Conservation (phyloP, 1,140 invertebrate genomes). For the Bilobella aurantiaca region DNA sequence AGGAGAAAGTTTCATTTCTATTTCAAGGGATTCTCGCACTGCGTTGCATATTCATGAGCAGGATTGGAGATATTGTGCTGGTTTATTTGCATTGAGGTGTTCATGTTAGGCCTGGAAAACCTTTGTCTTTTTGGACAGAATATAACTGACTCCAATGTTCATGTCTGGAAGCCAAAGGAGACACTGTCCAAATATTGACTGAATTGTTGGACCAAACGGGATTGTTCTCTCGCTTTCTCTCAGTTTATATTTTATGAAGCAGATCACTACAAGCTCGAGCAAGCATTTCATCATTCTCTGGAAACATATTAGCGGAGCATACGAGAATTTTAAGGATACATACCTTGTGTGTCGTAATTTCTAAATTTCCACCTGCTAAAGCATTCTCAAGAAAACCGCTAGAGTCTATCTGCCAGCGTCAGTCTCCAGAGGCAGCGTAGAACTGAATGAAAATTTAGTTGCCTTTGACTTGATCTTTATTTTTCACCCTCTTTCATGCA, state of each 20-base stretch:
- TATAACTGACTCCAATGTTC: not conserved
- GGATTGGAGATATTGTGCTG: not conserved
- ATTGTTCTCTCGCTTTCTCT: not conserved
- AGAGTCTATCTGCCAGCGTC: not conserved
- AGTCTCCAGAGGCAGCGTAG: not conserved
- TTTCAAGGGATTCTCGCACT: too few relatives aligned
- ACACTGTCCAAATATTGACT: conserved; percentile 26
- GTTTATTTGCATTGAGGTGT: conserved; percentile 2
- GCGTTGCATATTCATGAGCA: not conserved
- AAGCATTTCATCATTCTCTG: too few relatives aligned
- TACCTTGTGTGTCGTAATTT: too few relatives aligned
- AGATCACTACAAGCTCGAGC: too few relatives aligned
- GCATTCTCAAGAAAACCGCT: too few relatives aligned
- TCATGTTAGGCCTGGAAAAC: too few relatives aligned
- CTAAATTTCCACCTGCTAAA: too few relatives aligned
- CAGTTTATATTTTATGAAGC: conserved; percentile 17
- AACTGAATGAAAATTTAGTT: not conserved
- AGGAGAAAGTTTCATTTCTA: not conserved
- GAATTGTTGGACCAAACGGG: conserved; percentile 15
- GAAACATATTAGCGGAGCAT: too few relatives aligned
- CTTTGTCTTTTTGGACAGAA: too few relatives aligned
- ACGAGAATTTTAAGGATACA: too few relatives aligned
- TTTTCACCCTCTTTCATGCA: conserved; percentile 35
- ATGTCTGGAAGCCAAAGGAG: not conserved
- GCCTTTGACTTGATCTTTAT: conserved; percentile 18